These are phyloP conservation scores for Anoplius nigerrimus DNA, from an alignment of 2,888 invertebrate genomes.

Conservation along the genomic window DNA sequence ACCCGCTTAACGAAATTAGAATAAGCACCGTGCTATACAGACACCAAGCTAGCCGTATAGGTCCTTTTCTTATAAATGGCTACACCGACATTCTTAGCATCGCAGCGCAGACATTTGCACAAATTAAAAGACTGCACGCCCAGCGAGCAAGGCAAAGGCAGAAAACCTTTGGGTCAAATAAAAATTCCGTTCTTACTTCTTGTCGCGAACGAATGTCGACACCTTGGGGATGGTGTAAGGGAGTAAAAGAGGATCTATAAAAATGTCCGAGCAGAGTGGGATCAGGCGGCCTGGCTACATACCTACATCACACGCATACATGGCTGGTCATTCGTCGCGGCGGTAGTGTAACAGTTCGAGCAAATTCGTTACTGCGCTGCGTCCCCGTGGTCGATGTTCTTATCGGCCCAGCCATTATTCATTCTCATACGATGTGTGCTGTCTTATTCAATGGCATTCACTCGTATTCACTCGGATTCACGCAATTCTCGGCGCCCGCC, in stretches of 20 bases:
- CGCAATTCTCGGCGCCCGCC: background rate
- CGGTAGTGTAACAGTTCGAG: constrained; percentile 41
- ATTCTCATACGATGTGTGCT: constrained; percentile 30
- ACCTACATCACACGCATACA: constrained; percentile 14
- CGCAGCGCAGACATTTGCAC: no score
- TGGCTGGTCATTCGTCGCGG: background rate
- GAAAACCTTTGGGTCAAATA: no score
- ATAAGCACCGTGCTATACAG: no score
- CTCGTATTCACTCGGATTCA: no score
- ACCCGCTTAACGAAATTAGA: no score
- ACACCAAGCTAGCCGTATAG: no score
- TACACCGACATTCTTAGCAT: no score
- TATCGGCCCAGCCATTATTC: constrained; percentile 45
- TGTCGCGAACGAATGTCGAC: background rate
- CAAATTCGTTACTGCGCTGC: constrained; percentile 46
- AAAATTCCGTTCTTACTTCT: no score
- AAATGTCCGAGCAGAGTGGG: constrained; percentile 14
- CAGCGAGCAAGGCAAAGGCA: background rate
- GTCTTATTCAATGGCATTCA: constrained; percentile 28
- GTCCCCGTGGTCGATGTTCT: constrained; percentile 33
- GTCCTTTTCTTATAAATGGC: no score
- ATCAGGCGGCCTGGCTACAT: constrained; percentile 20
- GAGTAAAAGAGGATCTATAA: background rate
- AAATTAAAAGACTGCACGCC: no score
- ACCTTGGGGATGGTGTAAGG: background rate